Base-by-base conservation (phyloP, 2,888 invertebrate genomes). In the Sycophila texana region DNA sequence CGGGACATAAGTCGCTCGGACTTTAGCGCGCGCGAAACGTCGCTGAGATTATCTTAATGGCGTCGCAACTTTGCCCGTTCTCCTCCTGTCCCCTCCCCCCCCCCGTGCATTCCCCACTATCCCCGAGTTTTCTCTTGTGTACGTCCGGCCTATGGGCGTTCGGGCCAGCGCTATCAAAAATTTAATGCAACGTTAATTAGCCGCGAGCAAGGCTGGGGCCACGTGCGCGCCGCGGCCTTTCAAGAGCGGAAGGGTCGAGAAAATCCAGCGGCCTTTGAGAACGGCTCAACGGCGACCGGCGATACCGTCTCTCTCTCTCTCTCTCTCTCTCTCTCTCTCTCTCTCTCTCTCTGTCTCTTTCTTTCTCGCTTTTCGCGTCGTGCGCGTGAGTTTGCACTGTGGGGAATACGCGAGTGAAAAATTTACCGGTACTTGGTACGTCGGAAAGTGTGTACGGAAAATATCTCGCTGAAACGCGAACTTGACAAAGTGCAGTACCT, bases 21-120 rank as follows among this genome's bases (percentile, higher is more conserved):
- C 39, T 39, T 39, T 39, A 39, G 53, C 22, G 5, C 63, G 20
- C 77, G 77, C 57, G 71, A 77, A 71, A 77, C 65, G 77, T 77
- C 78, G 26, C 49, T 51, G 20, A 84, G 84, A 85, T 85, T 85
- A 85, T 85, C 84, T 85, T 85, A 85, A 85, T 84, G 82, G 84
- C 83, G 82, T 85, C 82, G 84, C 84, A 85, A 85, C 85, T 85
- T 85, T 84, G 82, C 81, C 76, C 74, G 14, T 12, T 14, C 26
- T 2, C n/a, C 65, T 53, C 2, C n/a, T n/a, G n/a, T n/a, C n/a
- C n/a, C n/a, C n/a, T n/a, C 47, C 5, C 39, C 16, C 16, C 5
- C 57, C 0, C n/a, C 30, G n/a, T 57, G 55, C 57, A 63, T 47
- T 63, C 47, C 63, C 63, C n/a, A 13, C 26, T 39, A 5, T n/a